A percentile compares a stretch with the other conserved stretches of the same genome.
Evolutionary conservation across 1,140 invertebrate genomes (phyloP).

Genomic region (Phocides pigmalion): DNA sequence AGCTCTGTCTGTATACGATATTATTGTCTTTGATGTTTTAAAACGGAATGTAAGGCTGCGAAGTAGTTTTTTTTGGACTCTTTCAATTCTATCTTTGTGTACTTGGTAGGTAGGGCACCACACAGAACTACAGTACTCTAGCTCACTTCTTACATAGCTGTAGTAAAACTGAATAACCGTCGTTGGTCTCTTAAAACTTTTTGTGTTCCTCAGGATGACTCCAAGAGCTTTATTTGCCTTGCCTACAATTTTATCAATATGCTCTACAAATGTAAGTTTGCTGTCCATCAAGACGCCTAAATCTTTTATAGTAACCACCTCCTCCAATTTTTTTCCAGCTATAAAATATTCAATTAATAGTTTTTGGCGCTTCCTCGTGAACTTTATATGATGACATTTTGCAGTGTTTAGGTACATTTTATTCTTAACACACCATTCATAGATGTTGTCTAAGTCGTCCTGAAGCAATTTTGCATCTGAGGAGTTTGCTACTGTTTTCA

Average conservation of each 20-base stretch:
- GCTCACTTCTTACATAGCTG: conserved; percentile 18
- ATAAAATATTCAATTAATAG: no score
- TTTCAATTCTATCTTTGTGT: conserved; percentile 19
- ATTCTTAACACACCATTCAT: no score
- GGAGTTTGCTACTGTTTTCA: neutral
- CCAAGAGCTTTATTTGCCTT: conserved; percentile 19
- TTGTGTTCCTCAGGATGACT: conserved; percentile 24
- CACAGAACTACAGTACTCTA: conserved; percentile 33
- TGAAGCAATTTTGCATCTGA: neutral
- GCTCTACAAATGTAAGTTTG: conserved; percentile 9
- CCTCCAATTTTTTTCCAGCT: no score
- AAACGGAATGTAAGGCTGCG: neutral
- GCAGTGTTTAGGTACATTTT: no score
- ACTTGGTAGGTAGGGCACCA: conserved; percentile 27
- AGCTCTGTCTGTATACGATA: neutral
- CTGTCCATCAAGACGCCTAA: conserved; percentile 9
- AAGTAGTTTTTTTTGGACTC: no score
- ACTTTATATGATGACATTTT: no score
- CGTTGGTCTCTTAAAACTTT: conserved; percentile 16
- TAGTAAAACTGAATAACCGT: conserved; percentile 28
- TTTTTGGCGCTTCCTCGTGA: no score
- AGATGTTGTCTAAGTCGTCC: no score
- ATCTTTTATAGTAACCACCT: no score
- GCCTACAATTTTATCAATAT: conserved; percentile 21
- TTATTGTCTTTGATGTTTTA: neutral